Conservation (phyloP, 2,888 invertebrate species). For the Arrhopalites spinosus region DNA sequence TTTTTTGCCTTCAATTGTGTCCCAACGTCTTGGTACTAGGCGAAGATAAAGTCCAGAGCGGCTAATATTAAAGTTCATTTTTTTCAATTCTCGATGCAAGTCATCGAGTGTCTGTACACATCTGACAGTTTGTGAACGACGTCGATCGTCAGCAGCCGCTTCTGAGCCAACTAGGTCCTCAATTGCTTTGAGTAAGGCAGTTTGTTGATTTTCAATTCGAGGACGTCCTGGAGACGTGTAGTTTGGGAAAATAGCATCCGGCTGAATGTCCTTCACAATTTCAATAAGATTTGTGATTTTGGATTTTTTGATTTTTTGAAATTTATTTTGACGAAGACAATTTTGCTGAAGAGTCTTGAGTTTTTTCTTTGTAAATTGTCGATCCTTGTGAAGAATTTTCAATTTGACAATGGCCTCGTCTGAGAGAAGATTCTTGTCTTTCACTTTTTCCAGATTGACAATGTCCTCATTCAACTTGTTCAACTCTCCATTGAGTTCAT, state of each 20-base stretch:
- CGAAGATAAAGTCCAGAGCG: constrained; percentile 10
- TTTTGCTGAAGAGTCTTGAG: background rate
- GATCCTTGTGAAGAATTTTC: no score
- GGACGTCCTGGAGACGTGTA: background rate
- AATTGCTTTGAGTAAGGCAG: background rate
- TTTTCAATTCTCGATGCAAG: background rate
- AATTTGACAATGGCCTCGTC: no score
- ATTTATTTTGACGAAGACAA: background rate
- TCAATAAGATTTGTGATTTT: background rate
- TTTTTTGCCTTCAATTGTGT: background rate
- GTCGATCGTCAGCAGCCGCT: background rate
- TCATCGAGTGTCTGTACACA: background rate
- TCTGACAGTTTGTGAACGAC: background rate
- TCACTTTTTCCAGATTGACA: no score
- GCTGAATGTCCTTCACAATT: background rate
- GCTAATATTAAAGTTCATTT: background rate
- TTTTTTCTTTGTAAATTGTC: background rate
- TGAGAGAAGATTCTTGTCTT: no score
- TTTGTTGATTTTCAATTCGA: background rate
- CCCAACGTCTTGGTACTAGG: background rate
- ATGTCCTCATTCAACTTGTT: no score
- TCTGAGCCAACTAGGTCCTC: background rate
- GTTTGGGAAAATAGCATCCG: background rate
- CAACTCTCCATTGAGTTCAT: no score
- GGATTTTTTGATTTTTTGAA: background rate